Conservation (phyloP, 2,888 invertebrate genomes). For the Sturmia bella region DNA sequence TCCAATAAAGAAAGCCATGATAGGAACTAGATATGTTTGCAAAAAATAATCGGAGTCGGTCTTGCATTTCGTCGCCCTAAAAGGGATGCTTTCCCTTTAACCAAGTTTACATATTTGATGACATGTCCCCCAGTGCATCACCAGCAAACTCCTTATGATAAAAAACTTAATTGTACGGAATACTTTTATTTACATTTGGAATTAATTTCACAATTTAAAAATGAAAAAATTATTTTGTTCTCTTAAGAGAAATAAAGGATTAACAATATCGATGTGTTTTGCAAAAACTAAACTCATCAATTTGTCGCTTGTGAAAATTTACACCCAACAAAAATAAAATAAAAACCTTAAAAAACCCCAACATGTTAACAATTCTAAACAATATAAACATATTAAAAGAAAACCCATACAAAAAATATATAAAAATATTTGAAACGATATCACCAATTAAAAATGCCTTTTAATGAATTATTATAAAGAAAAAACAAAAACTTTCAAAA, state of each 20-base stretch:
- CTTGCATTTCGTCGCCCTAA: too few relatives aligned
- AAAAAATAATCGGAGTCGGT: too few relatives aligned
- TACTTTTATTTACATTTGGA: too few relatives aligned
- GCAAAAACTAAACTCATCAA: constrained; percentile 31
- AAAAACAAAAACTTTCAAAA: constrained; percentile 47
- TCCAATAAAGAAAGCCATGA: too few relatives aligned
- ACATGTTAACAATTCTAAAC: constrained; percentile 66
- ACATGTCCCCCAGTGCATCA: too few relatives aligned
- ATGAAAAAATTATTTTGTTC: too few relatives aligned
- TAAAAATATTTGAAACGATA: constrained; percentile 67
- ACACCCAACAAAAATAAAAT: constrained; percentile 33
- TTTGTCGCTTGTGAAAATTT: background rate
- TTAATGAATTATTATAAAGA: constrained; percentile 49
- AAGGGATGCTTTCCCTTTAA: too few relatives aligned
- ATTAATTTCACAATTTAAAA: too few relatives aligned
- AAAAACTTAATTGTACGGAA: too few relatives aligned
- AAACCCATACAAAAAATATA: constrained; percentile 23
- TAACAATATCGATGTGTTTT: constrained; percentile 1
- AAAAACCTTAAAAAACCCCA: constrained; percentile 50
- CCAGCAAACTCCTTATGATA: too few relatives aligned
- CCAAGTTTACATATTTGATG: too few relatives aligned
- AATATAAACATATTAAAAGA: constrained; percentile 55
- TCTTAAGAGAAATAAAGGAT: background rate
- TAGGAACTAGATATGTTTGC: too few relatives aligned
- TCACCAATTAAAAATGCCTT: constrained; percentile 72